Percentiles rank a stretch among this genome's conserved stretches.
phyloP scores from a whole-genome alignment of 2,113 vertebrate genomes.

The Oophaga pumilio region DNA sequence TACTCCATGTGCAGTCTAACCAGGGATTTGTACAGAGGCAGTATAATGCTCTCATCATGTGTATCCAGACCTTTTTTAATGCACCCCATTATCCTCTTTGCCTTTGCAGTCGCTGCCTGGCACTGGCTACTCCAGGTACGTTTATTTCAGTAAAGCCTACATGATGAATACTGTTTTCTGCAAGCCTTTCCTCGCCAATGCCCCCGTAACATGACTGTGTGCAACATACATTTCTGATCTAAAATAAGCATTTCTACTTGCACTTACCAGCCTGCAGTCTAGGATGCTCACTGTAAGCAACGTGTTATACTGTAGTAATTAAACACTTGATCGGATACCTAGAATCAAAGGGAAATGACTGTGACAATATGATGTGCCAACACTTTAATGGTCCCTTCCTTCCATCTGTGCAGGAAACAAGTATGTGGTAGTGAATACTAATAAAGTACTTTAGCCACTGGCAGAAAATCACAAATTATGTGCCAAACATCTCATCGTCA shows the following conservation, averaged over 20 bases:
- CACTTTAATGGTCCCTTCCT: constrained; percentile 40
- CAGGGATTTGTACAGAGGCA: too few species aligned
- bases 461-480: constrained; percentile 13
- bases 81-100: too few species aligned
- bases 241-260: constrained; percentile 9
- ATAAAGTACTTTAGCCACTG: constrained; percentile 36
- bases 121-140: too few species aligned
- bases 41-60: too few species aligned
- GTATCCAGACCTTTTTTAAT: too few species aligned
- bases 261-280: constrained; percentile 1
- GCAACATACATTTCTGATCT: neutral
- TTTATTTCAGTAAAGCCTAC: neutral
- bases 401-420: constrained; percentile 51
- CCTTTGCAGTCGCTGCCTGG: too few species aligned
- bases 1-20: too few species aligned
- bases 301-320: constrained; percentile 38
- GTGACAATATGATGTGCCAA: constrained; percentile 44
- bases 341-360: constrained; percentile 45
- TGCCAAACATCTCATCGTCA: constrained; percentile 24
- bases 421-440: constrained; percentile 48
- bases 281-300: constrained; percentile 32
- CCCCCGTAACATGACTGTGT: neutral
- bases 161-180: neutral
- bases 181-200: neutral
- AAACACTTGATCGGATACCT: constrained; percentile 44